Conservation (phyloP, 2,113 vertebrate species). For the Festucalex cinctus region DNA sequence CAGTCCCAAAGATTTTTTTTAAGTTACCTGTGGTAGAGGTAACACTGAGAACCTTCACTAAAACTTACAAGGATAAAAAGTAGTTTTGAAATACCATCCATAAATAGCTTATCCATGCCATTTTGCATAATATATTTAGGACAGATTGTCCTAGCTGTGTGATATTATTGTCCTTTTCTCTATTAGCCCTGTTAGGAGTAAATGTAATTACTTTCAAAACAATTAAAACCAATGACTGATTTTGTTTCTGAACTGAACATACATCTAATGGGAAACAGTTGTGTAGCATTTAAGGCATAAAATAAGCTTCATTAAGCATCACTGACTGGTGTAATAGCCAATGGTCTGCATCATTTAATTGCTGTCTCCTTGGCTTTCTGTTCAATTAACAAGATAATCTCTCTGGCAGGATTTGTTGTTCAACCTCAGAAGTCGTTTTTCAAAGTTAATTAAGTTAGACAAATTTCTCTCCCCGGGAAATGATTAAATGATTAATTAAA, state of each 20-base stretch:
- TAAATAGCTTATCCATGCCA: no score
- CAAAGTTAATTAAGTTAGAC: conserved; percentile 5
- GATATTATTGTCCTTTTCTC: background rate
- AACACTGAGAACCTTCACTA: background rate
- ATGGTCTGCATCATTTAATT: background rate
- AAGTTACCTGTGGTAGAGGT: background rate
- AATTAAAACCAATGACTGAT: background rate
- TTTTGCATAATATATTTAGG: background rate
- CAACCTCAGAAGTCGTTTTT: background rate
- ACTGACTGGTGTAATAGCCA: background rate
- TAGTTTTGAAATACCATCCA: background rate
- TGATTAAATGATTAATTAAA: background rate
- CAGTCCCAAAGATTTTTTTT: conserved; percentile 6
- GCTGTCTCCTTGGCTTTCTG: background rate
- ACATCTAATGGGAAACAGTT: background rate
- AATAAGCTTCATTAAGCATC: background rate
- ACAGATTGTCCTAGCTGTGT: background rate
- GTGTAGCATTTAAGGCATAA: background rate
- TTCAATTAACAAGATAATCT: conserved; percentile 9
- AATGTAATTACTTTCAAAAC: background rate
- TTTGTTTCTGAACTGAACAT: background rate
- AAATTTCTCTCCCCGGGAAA: conserved; percentile 1
- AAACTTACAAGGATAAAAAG: background rate
- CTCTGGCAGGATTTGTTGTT: background rate
- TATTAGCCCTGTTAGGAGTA: background rate